phyloP scores from a whole-genome alignment of 2,113 vertebrate genomes.

The Pelecanus crispus region DNA sequence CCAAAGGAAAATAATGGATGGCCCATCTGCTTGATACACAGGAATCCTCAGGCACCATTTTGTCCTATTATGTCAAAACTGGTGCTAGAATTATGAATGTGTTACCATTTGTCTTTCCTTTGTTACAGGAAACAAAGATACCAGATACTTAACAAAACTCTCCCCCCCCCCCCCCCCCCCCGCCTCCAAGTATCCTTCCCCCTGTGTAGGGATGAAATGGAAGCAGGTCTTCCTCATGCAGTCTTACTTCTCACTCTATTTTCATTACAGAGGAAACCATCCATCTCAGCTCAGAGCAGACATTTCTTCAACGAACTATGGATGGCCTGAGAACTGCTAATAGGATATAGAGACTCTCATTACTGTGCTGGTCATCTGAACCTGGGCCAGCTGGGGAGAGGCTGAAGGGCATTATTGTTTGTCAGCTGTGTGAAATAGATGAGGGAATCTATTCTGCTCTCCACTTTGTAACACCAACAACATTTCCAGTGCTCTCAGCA shows the following conservation, averaged over 20 bases:
- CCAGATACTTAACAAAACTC: not conserved
- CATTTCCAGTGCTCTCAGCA: not conserved
- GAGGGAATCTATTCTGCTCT: not conserved
- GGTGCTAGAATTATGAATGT: conserved; percentile 39
- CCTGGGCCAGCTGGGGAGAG: conserved; percentile 8
- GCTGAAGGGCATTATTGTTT: not conserved
- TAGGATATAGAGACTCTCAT: conserved; percentile 10
- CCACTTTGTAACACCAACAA: not conserved
- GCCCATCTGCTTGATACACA: conserved; percentile 39
- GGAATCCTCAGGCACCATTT: conserved; percentile 49
- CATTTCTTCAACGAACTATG: conserved; percentile 1
- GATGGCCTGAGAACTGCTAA: not conserved
- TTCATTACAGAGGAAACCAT: not conserved
- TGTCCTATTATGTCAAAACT: conserved; percentile 43
- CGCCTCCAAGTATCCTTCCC: not conserved
- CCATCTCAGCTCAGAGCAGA: not conserved
- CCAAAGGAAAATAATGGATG: conserved; percentile 26
- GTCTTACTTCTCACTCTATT: not conserved
- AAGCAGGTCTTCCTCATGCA: not conserved
- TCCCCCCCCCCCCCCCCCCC: rapidly evolving
- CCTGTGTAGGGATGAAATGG: not conserved
- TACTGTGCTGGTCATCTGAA: conserved; percentile 7
- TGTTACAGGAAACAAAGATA: conserved; percentile 27
- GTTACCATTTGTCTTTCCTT: conserved; percentile 13
- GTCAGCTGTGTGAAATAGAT: not conserved